A percentile compares a stretch with the other conserved stretches of the same genome.
phyloP scores from a whole-genome alignment of 2,888 invertebrate genomes.

The Drosophila nigricruria region DNA sequence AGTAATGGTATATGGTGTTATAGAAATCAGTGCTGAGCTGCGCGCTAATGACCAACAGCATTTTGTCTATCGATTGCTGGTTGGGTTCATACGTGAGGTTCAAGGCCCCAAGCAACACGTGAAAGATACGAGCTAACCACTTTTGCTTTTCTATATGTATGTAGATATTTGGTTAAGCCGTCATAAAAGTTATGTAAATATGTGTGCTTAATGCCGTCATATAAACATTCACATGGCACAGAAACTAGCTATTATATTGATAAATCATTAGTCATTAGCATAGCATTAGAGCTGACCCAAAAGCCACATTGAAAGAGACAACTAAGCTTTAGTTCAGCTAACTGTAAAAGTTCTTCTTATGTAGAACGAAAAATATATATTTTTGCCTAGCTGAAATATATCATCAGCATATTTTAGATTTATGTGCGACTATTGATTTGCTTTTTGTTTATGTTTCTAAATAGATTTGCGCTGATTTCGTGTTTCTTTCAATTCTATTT shows the following conservation, averaged over 20 bases:
- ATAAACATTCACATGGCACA: neutral
- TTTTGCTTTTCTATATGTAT: slow-evolving; percentile 48
- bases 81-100: slow-evolving; percentile 39
- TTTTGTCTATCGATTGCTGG: slow-evolving; percentile 45
- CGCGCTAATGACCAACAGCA: slow-evolving; percentile 40
- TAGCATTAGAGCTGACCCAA: slow-evolving; percentile 39
- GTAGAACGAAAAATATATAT: neutral
- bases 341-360: slow-evolving; percentile 33
- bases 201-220: slow-evolving; percentile 10
- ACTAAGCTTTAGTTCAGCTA: slow-evolving; percentile 29
- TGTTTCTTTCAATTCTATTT: neutral
- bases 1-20: slow-evolving; percentile 27
- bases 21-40: slow-evolving; percentile 39
- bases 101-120: slow-evolving; percentile 61
- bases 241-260: slow-evolving; percentile 36
- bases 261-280: slow-evolving; percentile 46
- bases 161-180: slow-evolving; percentile 7
- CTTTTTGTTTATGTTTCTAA: slow-evolving; percentile 25
- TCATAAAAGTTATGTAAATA: slow-evolving; percentile 51
- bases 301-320: slow-evolving; percentile 11
- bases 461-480: slow-evolving; percentile 27
- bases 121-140: slow-evolving; percentile 38
- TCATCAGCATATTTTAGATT: slow-evolving; percentile 19
- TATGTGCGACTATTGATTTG: slow-evolving; percentile 29
- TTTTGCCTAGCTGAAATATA: neutral